Conservation (phyloP, 2,797 vertebrate species). For the Peromyscus eremicus region DNA sequence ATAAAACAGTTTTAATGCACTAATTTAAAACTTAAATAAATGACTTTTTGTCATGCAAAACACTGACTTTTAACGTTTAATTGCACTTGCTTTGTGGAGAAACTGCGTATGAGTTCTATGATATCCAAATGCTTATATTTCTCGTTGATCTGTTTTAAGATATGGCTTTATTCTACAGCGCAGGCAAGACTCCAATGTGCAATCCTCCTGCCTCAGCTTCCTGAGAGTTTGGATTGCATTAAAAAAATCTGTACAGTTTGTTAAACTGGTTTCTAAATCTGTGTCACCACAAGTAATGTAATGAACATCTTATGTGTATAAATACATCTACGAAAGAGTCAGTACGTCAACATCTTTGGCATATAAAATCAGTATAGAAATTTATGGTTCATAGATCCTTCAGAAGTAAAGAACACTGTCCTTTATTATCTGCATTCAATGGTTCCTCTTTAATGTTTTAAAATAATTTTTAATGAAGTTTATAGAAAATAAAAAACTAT, state of each 20-base stretch:
- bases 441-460: background rate
- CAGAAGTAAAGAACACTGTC: background rate
- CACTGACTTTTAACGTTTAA: background rate
- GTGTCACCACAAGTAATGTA: background rate
- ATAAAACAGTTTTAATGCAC: background rate
- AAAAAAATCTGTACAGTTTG: background rate
- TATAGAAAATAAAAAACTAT: background rate
- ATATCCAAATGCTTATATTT: background rate
- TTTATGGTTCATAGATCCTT: background rate
- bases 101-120: background rate
- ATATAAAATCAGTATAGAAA: background rate
- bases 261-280: background rate
- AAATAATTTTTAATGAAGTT: background rate
- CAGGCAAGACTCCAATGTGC: background rate
- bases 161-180: background rate
- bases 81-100: background rate
- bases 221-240: background rate
- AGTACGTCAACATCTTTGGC: background rate
- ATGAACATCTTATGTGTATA: background rate
- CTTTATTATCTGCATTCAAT: background rate
- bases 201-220: background rate
- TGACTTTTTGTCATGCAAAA: background rate
- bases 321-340: background rate
- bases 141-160: background rate
- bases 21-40: background rate